phyloP scores from a whole-genome alignment of 1,140 invertebrate genomes.

The Popillia japonica region DNA sequence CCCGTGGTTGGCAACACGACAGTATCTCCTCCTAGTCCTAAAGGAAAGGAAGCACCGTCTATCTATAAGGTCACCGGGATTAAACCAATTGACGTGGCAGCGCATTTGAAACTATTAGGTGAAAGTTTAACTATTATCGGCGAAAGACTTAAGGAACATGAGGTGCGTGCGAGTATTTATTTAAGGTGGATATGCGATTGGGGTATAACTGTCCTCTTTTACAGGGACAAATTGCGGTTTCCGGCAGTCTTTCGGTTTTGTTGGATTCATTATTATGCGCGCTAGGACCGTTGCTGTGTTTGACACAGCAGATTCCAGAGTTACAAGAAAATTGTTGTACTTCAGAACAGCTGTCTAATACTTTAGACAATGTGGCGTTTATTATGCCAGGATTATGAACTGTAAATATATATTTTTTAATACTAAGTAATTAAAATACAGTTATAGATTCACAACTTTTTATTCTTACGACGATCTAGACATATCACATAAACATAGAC shows the following conservation, averaged over 20 bases:
- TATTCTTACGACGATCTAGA: background rate
- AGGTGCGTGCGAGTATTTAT: constrained; percentile 67
- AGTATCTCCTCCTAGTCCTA: constrained; percentile 63
- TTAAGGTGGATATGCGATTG: background rate
- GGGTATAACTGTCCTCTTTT: constrained; percentile 48
- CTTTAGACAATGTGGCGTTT: constrained; percentile 94
- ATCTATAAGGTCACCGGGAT: constrained; percentile 78
- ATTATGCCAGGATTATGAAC: constrained; percentile 92
- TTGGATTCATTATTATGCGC: constrained; percentile 94
- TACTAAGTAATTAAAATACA: constrained; percentile 3
- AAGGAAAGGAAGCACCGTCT: constrained; percentile 58
- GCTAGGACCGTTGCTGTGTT: constrained; percentile 86
- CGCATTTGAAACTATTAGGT: constrained; percentile 90
- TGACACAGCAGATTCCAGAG: constrained; percentile 85
- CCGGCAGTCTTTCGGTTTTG: constrained; percentile 92
- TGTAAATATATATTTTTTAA: background rate
- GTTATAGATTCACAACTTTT: background rate
- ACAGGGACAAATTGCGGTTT: constrained; percentile 92
- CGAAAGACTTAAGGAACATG: constrained; percentile 89
- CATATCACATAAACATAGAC: background rate
- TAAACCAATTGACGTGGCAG: constrained; percentile 89
- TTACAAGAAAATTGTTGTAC: constrained; percentile 73
- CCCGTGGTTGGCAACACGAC: constrained; percentile 61
- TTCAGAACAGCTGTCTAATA: constrained; percentile 74
- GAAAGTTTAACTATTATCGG: constrained; percentile 94